These are phyloP conservation scores for Sesamia nonagrioides DNA, from an alignment of 1,140 invertebrate species.

Conservation along the genomic window DNA sequence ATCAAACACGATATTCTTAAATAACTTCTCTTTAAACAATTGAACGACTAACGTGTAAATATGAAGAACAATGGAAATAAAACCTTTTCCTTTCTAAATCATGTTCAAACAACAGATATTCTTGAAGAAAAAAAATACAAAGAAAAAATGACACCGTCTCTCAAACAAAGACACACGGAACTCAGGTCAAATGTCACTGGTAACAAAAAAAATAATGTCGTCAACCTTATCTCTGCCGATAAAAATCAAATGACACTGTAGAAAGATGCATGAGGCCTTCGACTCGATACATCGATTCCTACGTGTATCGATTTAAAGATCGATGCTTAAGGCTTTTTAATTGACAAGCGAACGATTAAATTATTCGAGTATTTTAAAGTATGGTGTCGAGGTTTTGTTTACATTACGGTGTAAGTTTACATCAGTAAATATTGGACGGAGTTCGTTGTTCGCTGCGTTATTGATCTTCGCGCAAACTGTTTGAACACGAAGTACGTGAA, in stretches of 20 bases:
- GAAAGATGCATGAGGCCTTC: slow-evolving; percentile 48
- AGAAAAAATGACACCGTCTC: neutral
- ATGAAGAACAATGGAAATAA: neutral
- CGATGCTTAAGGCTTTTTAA: slow-evolving; percentile 49
- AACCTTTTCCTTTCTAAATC: neutral
- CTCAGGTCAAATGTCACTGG: slow-evolving; percentile 57
- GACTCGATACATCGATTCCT: slow-evolving; percentile 50
- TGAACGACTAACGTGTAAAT: too few relatives aligned
- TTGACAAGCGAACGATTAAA: slow-evolving; percentile 49
- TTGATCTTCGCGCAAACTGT: slow-evolving; percentile 8
- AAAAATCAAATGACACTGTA: slow-evolving; percentile 69
- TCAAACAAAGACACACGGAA: slow-evolving; percentile 17
- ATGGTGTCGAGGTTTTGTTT: slow-evolving; percentile 37
- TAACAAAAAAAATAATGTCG: slow-evolving; percentile 62
- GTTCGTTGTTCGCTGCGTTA: neutral
- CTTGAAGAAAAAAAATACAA: neutral
- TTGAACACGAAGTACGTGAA: neutral
- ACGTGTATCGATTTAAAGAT: slow-evolving; percentile 51
- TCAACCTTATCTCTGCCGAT: slow-evolving; percentile 62
- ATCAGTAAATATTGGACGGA: slow-evolving; percentile 14
- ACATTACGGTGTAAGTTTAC: slow-evolving; percentile 32
- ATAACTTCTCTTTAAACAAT: too few relatives aligned
- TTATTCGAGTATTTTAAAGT: slow-evolving; percentile 45
- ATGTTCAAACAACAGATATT: neutral
- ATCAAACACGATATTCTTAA: too few relatives aligned